A percentile compares a stretch with the other conserved stretches of the same genome.
These are phyloP conservation scores for Ecliptopera silaceata DNA, from an alignment of 2,888 invertebrate genomes.

Conservation along the genomic window DNA sequence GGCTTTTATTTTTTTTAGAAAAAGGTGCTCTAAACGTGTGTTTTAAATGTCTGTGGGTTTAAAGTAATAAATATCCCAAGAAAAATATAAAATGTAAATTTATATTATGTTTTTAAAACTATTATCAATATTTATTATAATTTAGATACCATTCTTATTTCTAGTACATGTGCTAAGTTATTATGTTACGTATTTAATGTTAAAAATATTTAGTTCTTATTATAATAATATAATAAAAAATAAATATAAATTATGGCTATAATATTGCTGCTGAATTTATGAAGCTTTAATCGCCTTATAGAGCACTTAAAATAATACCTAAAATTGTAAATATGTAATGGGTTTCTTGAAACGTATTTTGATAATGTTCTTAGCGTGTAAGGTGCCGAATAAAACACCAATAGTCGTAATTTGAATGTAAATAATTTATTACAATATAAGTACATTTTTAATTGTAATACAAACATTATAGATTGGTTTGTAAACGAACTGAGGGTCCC, in stretches of 20 bases:
- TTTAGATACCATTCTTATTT: too few species aligned
- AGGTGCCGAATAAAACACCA: constrained; percentile 12
- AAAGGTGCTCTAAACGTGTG: too few species aligned
- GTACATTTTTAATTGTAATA: too few species aligned
- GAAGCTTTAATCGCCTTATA: constrained; percentile 33
- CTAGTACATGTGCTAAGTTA: too few species aligned
- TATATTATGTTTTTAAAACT: too few species aligned
- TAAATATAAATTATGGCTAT: constrained; percentile 13
- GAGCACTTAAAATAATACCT: constrained; percentile 9
- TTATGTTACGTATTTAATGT: neutral
- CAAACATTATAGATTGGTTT: too few species aligned
- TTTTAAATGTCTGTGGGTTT: too few species aligned
- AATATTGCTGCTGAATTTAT: constrained; percentile 34
- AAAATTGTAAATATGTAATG: neutral
- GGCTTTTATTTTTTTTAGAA: too few species aligned
- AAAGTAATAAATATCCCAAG: too few species aligned
- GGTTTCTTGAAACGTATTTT: neutral
- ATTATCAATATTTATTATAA: too few species aligned
- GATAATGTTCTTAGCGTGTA: neutral
- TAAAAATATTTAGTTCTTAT: neutral
- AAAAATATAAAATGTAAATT: too few species aligned
- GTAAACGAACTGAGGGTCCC: too few species aligned
- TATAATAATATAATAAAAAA: neutral
- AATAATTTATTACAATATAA: neutral
- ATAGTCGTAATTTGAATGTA: constrained; percentile 14